Conservation (phyloP, 2,888 invertebrate species). For the Hirudinaria manillensis region DNA sequence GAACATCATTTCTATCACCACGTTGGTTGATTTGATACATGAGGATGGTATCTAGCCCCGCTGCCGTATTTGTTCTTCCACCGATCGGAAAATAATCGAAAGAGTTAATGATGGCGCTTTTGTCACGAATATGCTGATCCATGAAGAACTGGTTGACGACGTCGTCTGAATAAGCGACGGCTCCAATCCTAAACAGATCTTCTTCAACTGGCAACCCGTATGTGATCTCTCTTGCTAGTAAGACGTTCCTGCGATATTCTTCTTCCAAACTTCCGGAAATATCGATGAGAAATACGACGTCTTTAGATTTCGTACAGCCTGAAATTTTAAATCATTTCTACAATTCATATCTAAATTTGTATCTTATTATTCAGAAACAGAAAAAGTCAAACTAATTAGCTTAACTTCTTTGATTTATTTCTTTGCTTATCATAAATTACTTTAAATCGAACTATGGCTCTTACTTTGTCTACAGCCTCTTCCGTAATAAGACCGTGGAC, state of each 20-base stretch:
- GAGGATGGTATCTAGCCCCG: constrained; percentile 38
- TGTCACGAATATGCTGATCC: constrained; percentile 42
- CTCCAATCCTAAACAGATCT: constrained; percentile 37
- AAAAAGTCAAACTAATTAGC: background rate
- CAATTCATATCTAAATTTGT: background rate
- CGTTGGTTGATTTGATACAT: constrained; percentile 28
- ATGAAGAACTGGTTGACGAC: constrained; percentile 43
- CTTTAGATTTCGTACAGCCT: constrained; percentile 38
- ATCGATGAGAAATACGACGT: constrained; percentile 40
- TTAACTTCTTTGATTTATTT: no score
- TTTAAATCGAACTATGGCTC: constrained; percentile 24
- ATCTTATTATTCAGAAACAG: background rate
- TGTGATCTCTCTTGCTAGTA: constrained; percentile 36
- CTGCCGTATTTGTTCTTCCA: constrained; percentile 48
- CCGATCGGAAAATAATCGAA: constrained; percentile 44
- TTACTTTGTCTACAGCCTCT: constrained; percentile 46
- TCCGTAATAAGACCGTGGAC: constrained; percentile 45
- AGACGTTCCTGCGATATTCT: constrained; percentile 34
- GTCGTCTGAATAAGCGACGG: constrained; percentile 36
- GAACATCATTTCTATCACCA: constrained; percentile 36
- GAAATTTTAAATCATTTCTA: constrained; percentile 2
- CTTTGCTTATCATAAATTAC: background rate
- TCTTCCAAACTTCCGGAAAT: constrained; percentile 39
- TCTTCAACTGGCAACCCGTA: constrained; percentile 37
- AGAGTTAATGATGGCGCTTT: constrained; percentile 41